Percentiles rank a stretch among this genome's conserved stretches.
Conservation (phyloP, 2,113 vertebrate species). For the Anser brachyrhynchus region DNA sequence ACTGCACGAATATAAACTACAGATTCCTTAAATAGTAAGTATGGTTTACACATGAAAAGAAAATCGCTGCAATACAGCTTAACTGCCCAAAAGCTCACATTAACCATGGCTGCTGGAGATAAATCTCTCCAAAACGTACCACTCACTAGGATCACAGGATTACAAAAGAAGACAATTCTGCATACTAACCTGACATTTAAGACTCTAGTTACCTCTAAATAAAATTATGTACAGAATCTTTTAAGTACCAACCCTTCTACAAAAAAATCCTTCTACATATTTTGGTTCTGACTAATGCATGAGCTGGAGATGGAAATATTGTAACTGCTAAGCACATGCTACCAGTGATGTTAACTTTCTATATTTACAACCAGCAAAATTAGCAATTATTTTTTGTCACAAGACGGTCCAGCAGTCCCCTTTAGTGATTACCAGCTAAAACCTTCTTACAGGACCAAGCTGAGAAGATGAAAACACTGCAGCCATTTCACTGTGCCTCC, state of each 20-base stretch:
- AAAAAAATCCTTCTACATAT: background rate
- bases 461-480: background rate
- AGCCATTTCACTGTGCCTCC: background rate
- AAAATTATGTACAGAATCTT: too few species aligned
- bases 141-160: conserved; percentile 24
- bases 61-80: background rate
- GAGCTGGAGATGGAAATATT: conserved; percentile 21
- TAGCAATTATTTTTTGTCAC: background rate
- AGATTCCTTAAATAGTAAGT: background rate
- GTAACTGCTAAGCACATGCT: background rate
- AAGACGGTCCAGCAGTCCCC: background rate
- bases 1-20: background rate
- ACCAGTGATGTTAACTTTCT: background rate
- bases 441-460: background rate
- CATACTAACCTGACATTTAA: background rate
- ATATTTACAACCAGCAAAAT: conserved; percentile 9
- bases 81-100: background rate
- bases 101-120: background rate
- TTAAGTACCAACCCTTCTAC: background rate
- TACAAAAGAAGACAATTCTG: background rate
- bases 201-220: too few species aligned
- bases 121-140: background rate
- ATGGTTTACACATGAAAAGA: background rate
- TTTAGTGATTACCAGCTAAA: background rate
- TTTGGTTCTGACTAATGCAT: background rate